Conservation (phyloP, 2,888 invertebrate genomes). For the Drosophila monieri region DNA sequence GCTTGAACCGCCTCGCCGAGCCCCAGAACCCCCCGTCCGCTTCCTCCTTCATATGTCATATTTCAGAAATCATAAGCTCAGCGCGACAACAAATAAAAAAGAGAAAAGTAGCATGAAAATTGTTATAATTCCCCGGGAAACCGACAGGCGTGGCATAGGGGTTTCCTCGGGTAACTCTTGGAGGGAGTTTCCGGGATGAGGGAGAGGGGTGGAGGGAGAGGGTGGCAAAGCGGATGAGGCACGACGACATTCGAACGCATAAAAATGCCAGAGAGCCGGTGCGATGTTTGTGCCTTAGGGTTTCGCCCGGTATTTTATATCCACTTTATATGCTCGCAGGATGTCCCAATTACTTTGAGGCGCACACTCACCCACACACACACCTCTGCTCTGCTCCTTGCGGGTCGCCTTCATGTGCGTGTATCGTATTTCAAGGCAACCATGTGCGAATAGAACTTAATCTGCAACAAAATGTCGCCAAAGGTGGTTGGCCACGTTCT, state of each 20-base stretch:
- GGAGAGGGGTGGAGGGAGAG: too few relatives aligned
- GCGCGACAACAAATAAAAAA: conserved; percentile 76
- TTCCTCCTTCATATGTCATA: conserved; percentile 63
- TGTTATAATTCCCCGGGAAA: conserved; percentile 79
- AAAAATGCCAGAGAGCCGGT: conserved; percentile 75
- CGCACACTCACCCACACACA: conserved; percentile 43
- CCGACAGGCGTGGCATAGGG: conserved; percentile 47
- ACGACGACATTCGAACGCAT: conserved; percentile 74
- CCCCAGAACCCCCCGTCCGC: conserved; percentile 13
- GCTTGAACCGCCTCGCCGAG: conserved; percentile 48
- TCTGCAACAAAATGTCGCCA: conserved; percentile 83
- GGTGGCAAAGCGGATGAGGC: conserved; percentile 61
- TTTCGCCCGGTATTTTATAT: conserved; percentile 72
- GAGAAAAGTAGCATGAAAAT: conserved; percentile 75
- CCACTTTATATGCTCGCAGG: conserved; percentile 82
- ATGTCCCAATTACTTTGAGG: conserved; percentile 82
- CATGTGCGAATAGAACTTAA: conserved; percentile 84
- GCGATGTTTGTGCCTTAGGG: conserved; percentile 70
- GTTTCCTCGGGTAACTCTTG: conserved; percentile 7
- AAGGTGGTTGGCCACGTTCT: conserved; percentile 72
- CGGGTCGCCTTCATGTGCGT: conserved; percentile 30
- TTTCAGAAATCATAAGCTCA: conserved; percentile 82
- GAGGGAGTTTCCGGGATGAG: conserved; percentile 3
- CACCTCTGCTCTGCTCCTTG: conserved; percentile 1
- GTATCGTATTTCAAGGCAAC: conserved; percentile 82